phyloP scores from a whole-genome alignment of 92 coral and sea anemone genomes.

The Heteractis magnifica region DNA sequence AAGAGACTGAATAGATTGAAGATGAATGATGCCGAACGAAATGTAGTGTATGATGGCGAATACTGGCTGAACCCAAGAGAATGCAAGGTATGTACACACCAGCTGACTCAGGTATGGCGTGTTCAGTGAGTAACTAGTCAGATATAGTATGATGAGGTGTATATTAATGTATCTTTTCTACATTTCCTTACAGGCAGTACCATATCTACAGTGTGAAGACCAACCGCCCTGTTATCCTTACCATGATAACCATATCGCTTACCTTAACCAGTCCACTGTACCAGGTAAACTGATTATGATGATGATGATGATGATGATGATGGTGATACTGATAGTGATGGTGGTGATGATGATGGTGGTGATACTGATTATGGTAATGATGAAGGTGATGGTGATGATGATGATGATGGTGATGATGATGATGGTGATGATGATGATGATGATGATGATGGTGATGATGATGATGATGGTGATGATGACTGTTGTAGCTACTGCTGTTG shows the following conservation, averaged over 20 bases:
- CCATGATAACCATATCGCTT: constrained; percentile 15
- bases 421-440: too few species aligned
- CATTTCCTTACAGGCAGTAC: background rate
- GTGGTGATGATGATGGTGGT: too few species aligned
- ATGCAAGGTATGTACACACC: constrained; percentile 6
- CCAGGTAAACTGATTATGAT: background rate
- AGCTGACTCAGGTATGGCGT: background rate
- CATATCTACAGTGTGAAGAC: constrained; percentile 20
- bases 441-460: too few species aligned
- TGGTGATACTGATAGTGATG: too few species aligned
- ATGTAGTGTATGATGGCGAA: constrained; percentile 34
- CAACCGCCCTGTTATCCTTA: constrained; percentile 23
- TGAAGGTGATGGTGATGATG: too few species aligned
- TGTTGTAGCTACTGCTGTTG: too few species aligned
- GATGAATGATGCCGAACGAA: constrained; percentile 13
- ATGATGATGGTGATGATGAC: too few species aligned
- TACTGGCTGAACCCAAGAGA: constrained; percentile 33
- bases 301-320: too few species aligned
- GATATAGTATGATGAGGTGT: background rate
- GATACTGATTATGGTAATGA: too few species aligned
- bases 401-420: too few species aligned
- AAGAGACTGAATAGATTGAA: constrained; percentile 26
- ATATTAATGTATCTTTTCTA: background rate
- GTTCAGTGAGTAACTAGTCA: background rate
- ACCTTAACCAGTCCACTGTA: background rate